Percentiles rank a stretch among this genome's conserved stretches.
These are phyloP conservation scores for Aythya baeri DNA, from an alignment of 2,113 vertebrate species.

Conservation along the genomic window DNA sequence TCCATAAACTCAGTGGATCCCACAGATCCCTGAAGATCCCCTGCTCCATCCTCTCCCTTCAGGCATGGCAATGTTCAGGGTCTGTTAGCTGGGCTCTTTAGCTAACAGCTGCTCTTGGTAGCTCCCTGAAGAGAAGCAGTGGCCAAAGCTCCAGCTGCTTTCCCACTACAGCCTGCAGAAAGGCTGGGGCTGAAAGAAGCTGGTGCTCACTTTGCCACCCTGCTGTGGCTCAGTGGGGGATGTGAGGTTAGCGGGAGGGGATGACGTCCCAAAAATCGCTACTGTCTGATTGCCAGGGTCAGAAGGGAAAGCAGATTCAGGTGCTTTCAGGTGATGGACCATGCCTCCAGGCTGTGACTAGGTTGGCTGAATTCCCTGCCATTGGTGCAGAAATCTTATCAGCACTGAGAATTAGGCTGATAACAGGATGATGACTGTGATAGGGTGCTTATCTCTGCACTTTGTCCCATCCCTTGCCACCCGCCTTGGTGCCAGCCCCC, in stretches of 20 bases:
- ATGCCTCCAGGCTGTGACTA: not conserved
- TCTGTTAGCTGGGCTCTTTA: not conserved
- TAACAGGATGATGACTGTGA: not conserved
- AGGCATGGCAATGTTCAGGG: not conserved
- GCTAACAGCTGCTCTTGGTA: not conserved
- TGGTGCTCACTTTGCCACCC: not conserved
- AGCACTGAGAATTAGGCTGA: not conserved
- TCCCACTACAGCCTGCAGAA: not conserved
- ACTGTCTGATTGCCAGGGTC: not conserved
- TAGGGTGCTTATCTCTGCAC: slow-evolving; percentile 21
- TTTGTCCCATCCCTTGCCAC: not conserved
- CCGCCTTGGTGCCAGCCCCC: not conserved
- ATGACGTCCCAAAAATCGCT: not conserved
- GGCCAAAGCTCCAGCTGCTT: not conserved
- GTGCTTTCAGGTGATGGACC: not conserved
- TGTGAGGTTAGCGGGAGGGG: not conserved
- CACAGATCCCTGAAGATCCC: not conserved
- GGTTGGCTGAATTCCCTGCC: not conserved
- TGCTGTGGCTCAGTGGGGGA: not conserved
- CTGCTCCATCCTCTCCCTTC: not conserved
- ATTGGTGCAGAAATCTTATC: slow-evolving; percentile 6
- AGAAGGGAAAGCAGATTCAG: not conserved
- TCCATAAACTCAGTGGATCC: not conserved
- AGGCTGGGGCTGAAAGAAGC: not conserved
- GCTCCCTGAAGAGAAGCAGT: not conserved